Evolutionary conservation across 2,888 invertebrate species (phyloP).

Genomic region (Andrena marginata): DNA sequence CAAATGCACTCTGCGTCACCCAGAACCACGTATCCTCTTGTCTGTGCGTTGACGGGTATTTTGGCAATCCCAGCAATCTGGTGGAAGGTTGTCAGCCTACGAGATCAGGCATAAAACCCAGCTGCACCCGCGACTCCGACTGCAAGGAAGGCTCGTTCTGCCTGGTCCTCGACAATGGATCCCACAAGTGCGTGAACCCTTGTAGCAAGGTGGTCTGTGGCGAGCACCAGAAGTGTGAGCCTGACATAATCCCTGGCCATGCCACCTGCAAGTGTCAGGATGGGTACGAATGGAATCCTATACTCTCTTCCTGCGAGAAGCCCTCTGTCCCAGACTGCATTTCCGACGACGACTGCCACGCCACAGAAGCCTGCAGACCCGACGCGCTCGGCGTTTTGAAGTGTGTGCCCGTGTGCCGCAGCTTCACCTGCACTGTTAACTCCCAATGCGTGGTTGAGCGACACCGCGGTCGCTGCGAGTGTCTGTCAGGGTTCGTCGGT

Average conservation of each 20-base stretch:
- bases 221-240: conserved; percentile 92
- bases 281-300: conserved; percentile 93
- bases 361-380: conserved; percentile 91
- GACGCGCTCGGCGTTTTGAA: conserved; percentile 94
- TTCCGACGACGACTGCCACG: conserved; percentile 89
- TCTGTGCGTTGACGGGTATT: conserved; percentile 93
- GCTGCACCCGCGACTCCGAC: conserved; percentile 89
- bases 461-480: conserved; percentile 93
- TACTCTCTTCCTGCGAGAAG: conserved; percentile 93
- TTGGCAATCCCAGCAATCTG: conserved; percentile 93
- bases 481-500: conserved; percentile 93
- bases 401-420: conserved; percentile 91
- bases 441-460: conserved; percentile 91
- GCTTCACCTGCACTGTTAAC: conserved; percentile 94
- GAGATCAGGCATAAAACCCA: conserved; percentile 86
- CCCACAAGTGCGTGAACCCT: conserved; percentile 90
- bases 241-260: conserved; percentile 87
- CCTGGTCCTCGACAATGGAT: conserved; percentile 87
- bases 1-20: conserved; percentile 94
- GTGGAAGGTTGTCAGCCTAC: conserved; percentile 92
- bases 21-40: conserved; percentile 94
- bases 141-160: conserved; percentile 91
- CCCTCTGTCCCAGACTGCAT: conserved; percentile 94
- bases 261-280: conserved; percentile 93
- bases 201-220: conserved; percentile 94